phyloP scores from a whole-genome alignment of 2,797 vertebrate genomes.

The Phoeniculus purpureus region DNA sequence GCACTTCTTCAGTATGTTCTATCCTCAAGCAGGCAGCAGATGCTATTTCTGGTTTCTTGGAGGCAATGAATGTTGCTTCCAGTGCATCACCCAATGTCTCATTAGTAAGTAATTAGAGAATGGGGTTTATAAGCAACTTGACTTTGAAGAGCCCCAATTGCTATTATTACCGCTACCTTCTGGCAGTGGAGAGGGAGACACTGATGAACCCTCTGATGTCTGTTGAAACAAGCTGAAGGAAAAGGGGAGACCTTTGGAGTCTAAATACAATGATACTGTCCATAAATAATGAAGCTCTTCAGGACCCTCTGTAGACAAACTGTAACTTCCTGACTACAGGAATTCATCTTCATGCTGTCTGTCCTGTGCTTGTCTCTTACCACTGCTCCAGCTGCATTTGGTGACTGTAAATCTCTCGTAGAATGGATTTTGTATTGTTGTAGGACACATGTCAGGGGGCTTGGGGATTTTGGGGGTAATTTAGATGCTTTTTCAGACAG shows the following conservation, averaged over 20 bases:
- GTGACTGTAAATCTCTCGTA: neutral
- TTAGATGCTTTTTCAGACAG: neutral
- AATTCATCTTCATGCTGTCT: neutral
- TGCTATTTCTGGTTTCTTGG: conserved; percentile 5
- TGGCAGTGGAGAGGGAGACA: conserved; percentile 15
- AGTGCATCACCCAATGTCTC: conserved; percentile 18
- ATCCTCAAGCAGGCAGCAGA: neutral
- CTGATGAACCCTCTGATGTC: conserved; percentile 27
- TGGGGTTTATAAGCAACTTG: conserved; percentile 35
- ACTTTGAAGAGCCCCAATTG: neutral
- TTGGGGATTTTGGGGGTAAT: neutral
- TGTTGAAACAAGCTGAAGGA: conserved; percentile 25
- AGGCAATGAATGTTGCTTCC: conserved; percentile 10
- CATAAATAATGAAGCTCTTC: conserved; percentile 29
- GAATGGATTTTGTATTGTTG: neutral
- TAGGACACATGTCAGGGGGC: neutral
- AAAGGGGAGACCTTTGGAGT: conserved; percentile 8
- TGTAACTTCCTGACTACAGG: neutral
- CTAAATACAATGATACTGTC: neutral
- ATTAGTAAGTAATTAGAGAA: conserved; percentile 51
- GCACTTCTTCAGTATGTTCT: neutral
- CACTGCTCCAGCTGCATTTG: neutral
- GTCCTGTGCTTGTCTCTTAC: neutral
- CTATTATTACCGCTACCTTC: conserved; percentile 3
- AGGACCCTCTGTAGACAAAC: neutral